Evolutionary conservation across 2,797 vertebrate species (phyloP).

Genomic region (Sarcophilus harrisii): DNA sequence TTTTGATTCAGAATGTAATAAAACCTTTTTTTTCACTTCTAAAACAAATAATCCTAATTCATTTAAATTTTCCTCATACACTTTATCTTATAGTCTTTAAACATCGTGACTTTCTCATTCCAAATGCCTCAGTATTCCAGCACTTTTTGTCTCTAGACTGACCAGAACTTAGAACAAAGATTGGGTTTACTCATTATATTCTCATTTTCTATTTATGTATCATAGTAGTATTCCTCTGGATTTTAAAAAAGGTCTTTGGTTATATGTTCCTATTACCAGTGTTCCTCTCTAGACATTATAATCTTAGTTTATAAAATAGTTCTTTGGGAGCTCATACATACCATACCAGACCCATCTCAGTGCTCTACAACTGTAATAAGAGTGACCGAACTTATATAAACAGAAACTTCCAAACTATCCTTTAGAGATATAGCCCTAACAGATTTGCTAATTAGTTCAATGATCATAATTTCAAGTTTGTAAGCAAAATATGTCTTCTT

Average conservation of each 20-base stretch:
- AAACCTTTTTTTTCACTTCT: not conserved
- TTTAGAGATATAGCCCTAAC: constrained; percentile 33
- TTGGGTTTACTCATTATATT: not conserved
- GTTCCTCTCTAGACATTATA: constrained; percentile 37
- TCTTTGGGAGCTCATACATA: constrained; percentile 43
- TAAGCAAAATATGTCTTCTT: constrained; percentile 22
- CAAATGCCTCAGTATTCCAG: not conserved
- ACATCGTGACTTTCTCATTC: constrained; percentile 3
- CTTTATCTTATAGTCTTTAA: not conserved
- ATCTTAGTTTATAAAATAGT: constrained; percentile 58
- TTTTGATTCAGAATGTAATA: constrained; percentile 35
- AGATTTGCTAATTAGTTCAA: constrained; percentile 36
- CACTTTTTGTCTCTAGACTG: not conserved
- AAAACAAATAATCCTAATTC: constrained; percentile 20
- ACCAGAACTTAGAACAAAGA: not conserved
- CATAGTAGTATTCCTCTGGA: constrained; percentile 16
- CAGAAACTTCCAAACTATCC: constrained; percentile 26
- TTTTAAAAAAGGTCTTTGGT: constrained; percentile 40
- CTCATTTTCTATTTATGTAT: constrained; percentile 23
- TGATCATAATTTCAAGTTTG: constrained; percentile 28
- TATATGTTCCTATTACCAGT: constrained; percentile 25
- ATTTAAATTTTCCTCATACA: constrained; percentile 36
- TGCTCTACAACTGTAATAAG: constrained; percentile 39
- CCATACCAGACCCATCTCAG: constrained; percentile 3
- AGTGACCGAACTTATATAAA: constrained; percentile 45